A percentile compares a stretch with the other conserved stretches of the same genome.
Evolutionary conservation across 2,888 invertebrate genomes (phyloP).

Genomic region (Osmoderma eremita): DNA sequence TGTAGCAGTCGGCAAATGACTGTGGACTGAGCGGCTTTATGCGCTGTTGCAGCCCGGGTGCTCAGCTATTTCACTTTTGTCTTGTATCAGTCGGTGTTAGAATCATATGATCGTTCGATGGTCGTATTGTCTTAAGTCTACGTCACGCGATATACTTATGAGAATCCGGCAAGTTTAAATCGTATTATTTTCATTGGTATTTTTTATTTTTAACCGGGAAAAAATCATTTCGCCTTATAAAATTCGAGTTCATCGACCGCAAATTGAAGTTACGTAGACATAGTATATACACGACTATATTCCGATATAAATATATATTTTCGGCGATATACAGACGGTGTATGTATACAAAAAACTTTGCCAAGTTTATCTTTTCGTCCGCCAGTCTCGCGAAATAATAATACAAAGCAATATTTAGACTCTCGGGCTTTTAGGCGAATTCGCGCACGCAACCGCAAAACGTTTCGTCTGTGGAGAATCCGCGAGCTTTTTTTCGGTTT

Average conservation of each 20-base stretch:
- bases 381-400: neutral
- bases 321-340: conserved; percentile 13
- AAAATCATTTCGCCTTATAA: conserved; percentile 17
- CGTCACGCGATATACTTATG: neutral
- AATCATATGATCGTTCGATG: conserved; percentile 18
- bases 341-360: conserved; percentile 32
- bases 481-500: conserved; percentile 18
- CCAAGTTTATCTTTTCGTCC: conserved; percentile 34
- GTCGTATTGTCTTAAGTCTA: neutral
- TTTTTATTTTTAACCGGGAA: conserved; percentile 11
- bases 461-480: neutral
- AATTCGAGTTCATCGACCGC: conserved; percentile 35
- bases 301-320: conserved; percentile 32
- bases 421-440: too few species aligned
- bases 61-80: conserved; percentile 12
- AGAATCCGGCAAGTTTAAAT: neutral
- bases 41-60: conserved; percentile 36
- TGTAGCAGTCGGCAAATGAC: conserved; percentile 55
- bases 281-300: conserved; percentile 6
- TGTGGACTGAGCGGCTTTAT: conserved; percentile 51
- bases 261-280: conserved; percentile 23
- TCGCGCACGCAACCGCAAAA: neutral
- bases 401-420: conserved; percentile 16
- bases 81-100: conserved; percentile 12
- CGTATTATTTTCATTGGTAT: conserved; percentile 7